Base-by-base conservation (phyloP, 1,140 invertebrate genomes). In the Antheraea pernyi region DNA sequence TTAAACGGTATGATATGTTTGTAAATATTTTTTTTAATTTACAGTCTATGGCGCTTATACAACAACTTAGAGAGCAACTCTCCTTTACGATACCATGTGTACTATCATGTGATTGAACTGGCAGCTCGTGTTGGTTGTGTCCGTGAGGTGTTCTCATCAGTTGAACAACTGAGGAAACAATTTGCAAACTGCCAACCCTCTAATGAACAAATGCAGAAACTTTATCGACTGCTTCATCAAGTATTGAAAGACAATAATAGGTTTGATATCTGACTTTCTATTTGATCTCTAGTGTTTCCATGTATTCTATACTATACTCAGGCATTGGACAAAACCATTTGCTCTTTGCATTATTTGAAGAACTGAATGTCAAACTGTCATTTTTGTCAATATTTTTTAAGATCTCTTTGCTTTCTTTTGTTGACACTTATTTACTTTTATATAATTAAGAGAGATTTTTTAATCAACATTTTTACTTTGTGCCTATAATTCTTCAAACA, bases 161-260 rank as follows among this genome's bases (percentile, higher is more conserved):
- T 97, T 13, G 96, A 97, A 46, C 95, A 96, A 86, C 90, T 99
- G 16, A 98, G 97, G 84, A 95, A 95, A 76, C 97, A 98, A 91
- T 97, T 98, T 84, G 93, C 94, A 0, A 94, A 94, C 72, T 97
- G 97, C 89, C 96, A 96, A 53, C 96, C 98, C 18, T 96, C 97
- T 0, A 96, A 96, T 82, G 97, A 98, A 86, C 98, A 99, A 91
- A 96, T 98, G 94, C 98, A 99, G 86, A 98, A 98, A 82, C 89
- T 99, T 0, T 95, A 98, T 71, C 95, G 98, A 78, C 92, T 98
- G 36, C 89, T 99, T 39, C 98, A 99, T 88, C 96, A 98, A 93
- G 97, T 97, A 62, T 93, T 99, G 30, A 94, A 94, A 79, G 94
- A 94, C 76, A 93, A 93, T 48, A 94, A 94, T 69, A 93, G 77